Base-by-base conservation (phyloP, 1,140 invertebrate species). In the Zaprionus vittiger region DNA sequence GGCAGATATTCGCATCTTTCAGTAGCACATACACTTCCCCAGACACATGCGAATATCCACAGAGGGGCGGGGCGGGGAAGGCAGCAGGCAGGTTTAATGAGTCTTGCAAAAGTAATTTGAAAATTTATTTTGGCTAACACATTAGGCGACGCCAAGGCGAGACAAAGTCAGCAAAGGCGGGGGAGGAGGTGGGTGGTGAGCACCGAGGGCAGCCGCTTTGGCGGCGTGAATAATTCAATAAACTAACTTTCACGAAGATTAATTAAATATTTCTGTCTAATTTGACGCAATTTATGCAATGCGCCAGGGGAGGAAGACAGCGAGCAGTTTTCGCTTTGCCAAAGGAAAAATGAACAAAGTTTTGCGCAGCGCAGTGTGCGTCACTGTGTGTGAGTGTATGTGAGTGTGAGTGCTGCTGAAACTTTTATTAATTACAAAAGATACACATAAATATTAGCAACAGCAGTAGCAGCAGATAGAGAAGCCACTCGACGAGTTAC, bases 261-360 rank as follows among this genome's bases (percentile, higher is more conserved):
- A 90, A 90, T 90, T 90, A 85, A 90, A 90, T 90, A 90, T 91
- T 91, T 91, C 86, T 89, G 85, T 90, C 85, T 90, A 90, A 90
- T 90, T 90, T 90, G 85, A 85, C 73, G 82, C 85, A 90, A 90
- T 90, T 90, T 90, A 90, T 91, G 82, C 81, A 90, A 85, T 70
- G 68, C 63, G 38, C 12, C 54, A 38, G 63, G 24, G 37, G 37
- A 65, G 17, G 17, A 24, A 7, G 5, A 4, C 5, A 37, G 59
- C 37, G 37, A 6, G 2, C 20, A 20, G 34, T 66, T 41, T 56
- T 59, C 71, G 22, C 41, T 28, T 67, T 38, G 57, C 63, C 34
- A 37, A 73, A 68, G 64, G 68, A 82, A 74, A 82, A 90, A 89
- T 82, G 73, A 90, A 79, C 73, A 89, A 89, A 89, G 70, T 87